phyloP scores from a whole-genome alignment of 2,113 vertebrate species.

The Heterocephalus glaber region DNA sequence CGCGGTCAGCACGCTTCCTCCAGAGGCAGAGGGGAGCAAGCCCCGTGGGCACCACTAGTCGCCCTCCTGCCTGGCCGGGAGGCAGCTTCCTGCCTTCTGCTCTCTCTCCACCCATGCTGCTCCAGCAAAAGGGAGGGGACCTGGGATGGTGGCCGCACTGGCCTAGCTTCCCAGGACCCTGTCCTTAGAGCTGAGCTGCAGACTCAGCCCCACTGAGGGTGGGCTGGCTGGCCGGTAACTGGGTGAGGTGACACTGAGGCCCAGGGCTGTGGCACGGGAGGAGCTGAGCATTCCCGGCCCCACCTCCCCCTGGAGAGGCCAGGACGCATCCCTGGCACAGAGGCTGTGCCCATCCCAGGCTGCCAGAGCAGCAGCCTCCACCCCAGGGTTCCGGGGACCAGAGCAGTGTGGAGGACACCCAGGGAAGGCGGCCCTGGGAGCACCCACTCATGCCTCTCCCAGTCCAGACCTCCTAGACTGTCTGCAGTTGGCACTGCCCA shows the following conservation, averaged over 20 bases:
- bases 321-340: neutral
- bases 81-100: neutral
- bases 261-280: too few species aligned
- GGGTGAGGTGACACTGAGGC: neutral
- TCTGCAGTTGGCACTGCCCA: neutral
- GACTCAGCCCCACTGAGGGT: neutral
- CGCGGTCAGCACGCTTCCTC: neutral
- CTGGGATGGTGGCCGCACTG: too few species aligned
- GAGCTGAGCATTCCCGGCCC: neutral
- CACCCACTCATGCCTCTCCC: neutral
- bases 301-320: neutral
- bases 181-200: conserved; percentile 29
- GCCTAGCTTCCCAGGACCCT: conserved; percentile 41
- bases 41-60: neutral
- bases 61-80: neutral
- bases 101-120: neutral
- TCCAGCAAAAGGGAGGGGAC: neutral
- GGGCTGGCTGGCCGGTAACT: neutral
- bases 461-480: neutral
- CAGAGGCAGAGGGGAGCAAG: neutral
- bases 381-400: neutral
- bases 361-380: neutral
- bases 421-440: neutral
- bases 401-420: neutral
- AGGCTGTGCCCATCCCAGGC: fast-evolving